These are phyloP conservation scores for Phragmatobia fuliginosa DNA, from an alignment of 2,888 invertebrate species.

Conservation along the genomic window DNA sequence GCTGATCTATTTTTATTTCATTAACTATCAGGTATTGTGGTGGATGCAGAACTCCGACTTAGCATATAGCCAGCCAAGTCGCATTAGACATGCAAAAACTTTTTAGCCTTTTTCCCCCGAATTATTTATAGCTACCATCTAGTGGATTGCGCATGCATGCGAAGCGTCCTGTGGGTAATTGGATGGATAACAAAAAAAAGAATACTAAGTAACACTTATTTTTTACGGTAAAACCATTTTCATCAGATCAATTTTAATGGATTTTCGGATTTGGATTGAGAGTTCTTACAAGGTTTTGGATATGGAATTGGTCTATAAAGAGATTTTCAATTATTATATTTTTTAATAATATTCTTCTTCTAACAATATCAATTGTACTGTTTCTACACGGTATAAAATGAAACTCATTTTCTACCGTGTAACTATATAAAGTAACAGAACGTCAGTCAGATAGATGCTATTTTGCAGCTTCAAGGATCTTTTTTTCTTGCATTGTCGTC, in stretches of 20 bases:
- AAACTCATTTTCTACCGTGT: too few species aligned
- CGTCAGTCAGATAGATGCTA: too few species aligned
- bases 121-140: neutral
- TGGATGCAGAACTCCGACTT: constrained; percentile 1
- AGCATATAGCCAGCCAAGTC: neutral
- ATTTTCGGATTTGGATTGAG: neutral
- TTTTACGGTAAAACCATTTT: neutral
- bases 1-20: constrained; percentile 33
- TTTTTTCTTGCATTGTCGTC: too few species aligned
- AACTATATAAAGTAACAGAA: too few species aligned
- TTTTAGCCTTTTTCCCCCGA: neutral
- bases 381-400: too few species aligned
- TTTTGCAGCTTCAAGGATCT: too few species aligned
- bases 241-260: neutral
- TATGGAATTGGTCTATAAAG: too few species aligned
- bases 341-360: too few species aligned
- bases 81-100: neutral
- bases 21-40: constrained; percentile 33
- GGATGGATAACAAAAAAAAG: neutral
- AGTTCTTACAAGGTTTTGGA: too few species aligned
- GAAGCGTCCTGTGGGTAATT: neutral
- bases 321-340: too few species aligned
- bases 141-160: neutral
- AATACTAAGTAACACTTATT: too few species aligned
- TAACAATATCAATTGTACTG: too few species aligned